phyloP scores from a whole-genome alignment of 2,113 vertebrate genomes.

The Clarias gariepinus region DNA sequence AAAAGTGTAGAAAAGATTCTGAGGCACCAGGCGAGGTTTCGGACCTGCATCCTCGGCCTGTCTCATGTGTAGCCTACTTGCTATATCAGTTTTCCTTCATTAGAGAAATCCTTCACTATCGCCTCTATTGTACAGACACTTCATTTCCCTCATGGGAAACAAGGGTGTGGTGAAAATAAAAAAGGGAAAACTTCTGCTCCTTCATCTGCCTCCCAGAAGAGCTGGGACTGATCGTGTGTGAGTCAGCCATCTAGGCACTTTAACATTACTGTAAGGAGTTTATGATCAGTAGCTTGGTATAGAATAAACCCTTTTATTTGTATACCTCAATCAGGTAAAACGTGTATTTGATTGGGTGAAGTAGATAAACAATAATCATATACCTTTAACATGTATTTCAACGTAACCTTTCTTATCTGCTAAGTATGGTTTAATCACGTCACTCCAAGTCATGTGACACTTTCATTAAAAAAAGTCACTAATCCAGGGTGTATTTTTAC shows the following conservation, averaged over 20 bases:
- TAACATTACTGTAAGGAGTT: neutral
- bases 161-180: constrained; percentile 60
- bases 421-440: neutral
- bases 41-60: constrained; percentile 56
- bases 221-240: neutral
- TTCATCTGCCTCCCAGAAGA: constrained; percentile 9
- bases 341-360: neutral
- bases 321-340: neutral
- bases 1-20: constrained; percentile 26
- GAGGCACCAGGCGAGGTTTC: constrained; percentile 42
- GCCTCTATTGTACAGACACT: constrained; percentile 46
- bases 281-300: neutral
- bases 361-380: neutral
- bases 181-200: neutral
- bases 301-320: neutral
- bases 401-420: neutral
- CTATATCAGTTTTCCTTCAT: constrained; percentile 70
- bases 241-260: neutral
- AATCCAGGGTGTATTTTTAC: constrained; percentile 35
- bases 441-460: too few relatives aligned
- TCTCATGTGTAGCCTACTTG: constrained; percentile 64
- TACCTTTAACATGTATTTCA: neutral
- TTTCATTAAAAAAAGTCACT: constrained; percentile 13
- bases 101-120: constrained; percentile 69
- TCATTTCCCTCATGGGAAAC: constrained; percentile 43